Evolutionary conservation across 2,888 invertebrate species (phyloP).

Genomic region (Hypselothyrea guttata): DNA sequence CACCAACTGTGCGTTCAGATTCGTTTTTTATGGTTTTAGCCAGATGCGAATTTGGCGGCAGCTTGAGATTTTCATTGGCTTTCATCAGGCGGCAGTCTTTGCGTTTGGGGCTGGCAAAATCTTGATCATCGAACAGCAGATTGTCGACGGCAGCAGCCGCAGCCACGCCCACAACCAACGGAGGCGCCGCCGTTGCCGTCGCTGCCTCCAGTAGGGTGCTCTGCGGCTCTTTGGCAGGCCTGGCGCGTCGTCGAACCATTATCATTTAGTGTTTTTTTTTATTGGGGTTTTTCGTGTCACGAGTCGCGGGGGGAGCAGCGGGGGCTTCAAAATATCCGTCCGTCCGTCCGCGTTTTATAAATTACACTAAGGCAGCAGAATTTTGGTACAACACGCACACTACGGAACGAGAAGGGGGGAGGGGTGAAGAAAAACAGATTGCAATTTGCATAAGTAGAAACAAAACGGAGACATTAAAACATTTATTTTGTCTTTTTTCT

Average conservation of each 20-base stretch:
- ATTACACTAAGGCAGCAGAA: constrained; percentile 49
- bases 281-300: background rate
- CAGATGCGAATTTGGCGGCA: constrained; percentile 14
- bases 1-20: constrained; percentile 71
- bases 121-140: constrained; percentile 79
- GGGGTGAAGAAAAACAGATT: constrained; percentile 51
- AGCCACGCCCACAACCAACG: constrained; percentile 37
- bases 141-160: constrained; percentile 40
- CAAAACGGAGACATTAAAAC: constrained; percentile 59
- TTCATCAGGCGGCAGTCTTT: constrained; percentile 82
- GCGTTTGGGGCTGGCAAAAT: constrained; percentile 82
- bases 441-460: constrained; percentile 62
- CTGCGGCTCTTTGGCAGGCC: constrained; percentile 63
- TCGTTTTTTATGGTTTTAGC: constrained; percentile 44
- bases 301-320: background rate
- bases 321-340: constrained; percentile 28
- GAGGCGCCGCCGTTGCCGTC: constrained; percentile 27
- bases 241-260: constrained; percentile 78
- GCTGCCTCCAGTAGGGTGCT: constrained; percentile 33
- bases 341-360: constrained; percentile 36
- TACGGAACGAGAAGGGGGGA: constrained; percentile 23
- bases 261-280: constrained; percentile 49
- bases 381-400: constrained; percentile 39
- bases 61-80: constrained; percentile 59
- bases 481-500: constrained; percentile 36